Percentiles rank a stretch among this genome's conserved stretches.
phyloP scores from a whole-genome alignment of 1,140 invertebrate genomes.

The Papilio dardanus region DNA sequence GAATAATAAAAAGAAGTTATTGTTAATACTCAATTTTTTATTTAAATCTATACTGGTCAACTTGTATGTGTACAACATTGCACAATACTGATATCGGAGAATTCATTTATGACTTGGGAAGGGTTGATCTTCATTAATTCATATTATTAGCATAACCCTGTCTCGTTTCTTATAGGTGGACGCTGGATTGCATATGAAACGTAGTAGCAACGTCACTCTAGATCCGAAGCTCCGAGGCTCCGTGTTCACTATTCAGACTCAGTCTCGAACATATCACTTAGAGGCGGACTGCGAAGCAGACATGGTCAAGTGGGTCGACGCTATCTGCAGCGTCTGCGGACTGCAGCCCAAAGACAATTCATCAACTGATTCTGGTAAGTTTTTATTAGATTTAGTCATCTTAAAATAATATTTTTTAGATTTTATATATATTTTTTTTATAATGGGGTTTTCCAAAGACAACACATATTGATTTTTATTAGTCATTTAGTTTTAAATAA shows the following conservation, averaged over 20 bases:
- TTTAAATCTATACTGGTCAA: neutral
- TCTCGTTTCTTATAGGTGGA: slow-evolving; percentile 85
- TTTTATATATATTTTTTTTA: too few species aligned
- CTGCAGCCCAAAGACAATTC: slow-evolving; percentile 91
- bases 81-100: neutral
- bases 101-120: slow-evolving; percentile 26
- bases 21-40: neutral
- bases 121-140: slow-evolving; percentile 33
- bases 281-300: slow-evolving; percentile 95
- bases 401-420: too few species aligned
- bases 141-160: slow-evolving; percentile 39
- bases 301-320: slow-evolving; percentile 97
- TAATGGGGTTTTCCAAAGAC: too few species aligned
- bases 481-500: too few species aligned
- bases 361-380: slow-evolving; percentile 52
- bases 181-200: slow-evolving; percentile 91
- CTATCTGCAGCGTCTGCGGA: slow-evolving; percentile 95
- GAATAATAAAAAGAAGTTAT: neutral
- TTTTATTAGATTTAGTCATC: slow-evolving; percentile 26
- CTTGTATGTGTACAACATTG: neutral
- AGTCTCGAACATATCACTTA: slow-evolving; percentile 94
- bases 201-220: slow-evolving; percentile 87
- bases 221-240: slow-evolving; percentile 86
- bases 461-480: too few species aligned
- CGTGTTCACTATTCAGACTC: slow-evolving; percentile 95